These are phyloP conservation scores for Heterodera carotae DNA, from an alignment of 1,140 invertebrate genomes.

Conservation along the genomic window DNA sequence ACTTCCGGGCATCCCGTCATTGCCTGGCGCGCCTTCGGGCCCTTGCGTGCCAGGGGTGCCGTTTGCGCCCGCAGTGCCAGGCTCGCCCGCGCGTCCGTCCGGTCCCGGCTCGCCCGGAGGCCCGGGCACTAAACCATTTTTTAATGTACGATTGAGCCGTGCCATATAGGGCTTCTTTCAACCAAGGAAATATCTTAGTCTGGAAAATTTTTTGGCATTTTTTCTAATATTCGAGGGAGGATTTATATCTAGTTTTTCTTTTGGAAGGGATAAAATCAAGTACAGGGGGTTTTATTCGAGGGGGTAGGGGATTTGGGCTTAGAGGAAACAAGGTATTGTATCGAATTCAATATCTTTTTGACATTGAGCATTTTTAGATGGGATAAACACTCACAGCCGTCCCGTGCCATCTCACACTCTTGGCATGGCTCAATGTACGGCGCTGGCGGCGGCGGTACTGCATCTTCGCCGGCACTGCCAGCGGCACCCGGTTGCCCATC, in stretches of 20 bases:
- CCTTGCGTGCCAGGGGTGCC: not conserved
- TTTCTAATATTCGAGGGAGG: no score
- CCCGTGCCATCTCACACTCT: not conserved
- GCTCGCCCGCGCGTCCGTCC: not conserved
- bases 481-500: not conserved
- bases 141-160: not conserved
- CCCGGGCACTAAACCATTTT: not conserved
- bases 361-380: not conserved
- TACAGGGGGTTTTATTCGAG: no score
- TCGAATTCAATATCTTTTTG: no score
- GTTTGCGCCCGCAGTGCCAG: no score
- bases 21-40: constrained; percentile 29
- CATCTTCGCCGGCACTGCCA: not conserved
- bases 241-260: no score
- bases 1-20: constrained; percentile 27
- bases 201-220: no score
- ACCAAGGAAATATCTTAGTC: no score
- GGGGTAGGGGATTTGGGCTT: no score
- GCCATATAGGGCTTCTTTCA: no score
- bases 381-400: not conserved
- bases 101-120: not conserved
- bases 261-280: no score
- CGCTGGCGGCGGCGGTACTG: no score
- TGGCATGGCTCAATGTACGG: not conserved
- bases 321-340: no score